These are phyloP conservation scores for Menidia beryllina DNA, from an alignment of 2,113 vertebrate genomes.

Conservation along the genomic window DNA sequence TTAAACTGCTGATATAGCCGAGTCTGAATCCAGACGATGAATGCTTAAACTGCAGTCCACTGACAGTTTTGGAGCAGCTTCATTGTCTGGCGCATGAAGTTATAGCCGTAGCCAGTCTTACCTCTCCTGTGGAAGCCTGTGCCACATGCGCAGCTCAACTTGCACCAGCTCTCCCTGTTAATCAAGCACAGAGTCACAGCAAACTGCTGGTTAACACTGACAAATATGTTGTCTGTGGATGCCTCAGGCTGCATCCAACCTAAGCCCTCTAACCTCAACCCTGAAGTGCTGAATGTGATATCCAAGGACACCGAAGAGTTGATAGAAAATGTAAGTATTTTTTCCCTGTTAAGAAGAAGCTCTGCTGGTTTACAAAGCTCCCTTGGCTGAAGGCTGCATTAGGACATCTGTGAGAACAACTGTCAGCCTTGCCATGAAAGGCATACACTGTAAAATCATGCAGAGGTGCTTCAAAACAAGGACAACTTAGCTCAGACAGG, in stretches of 20 bases:
- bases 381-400: slow-evolving; percentile 1
- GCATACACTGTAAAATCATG: neutral
- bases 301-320: neutral
- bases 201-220: neutral
- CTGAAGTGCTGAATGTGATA: neutral
- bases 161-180: neutral
- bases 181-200: neutral
- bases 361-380: slow-evolving; percentile 3
- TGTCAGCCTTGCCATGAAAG: neutral
- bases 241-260: neutral
- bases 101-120: too few species aligned
- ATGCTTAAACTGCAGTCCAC: neutral
- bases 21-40: neutral
- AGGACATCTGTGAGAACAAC: slow-evolving; percentile 1
- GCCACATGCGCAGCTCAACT: neutral
- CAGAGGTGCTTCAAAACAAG: slow-evolving; percentile 8
- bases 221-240: neutral
- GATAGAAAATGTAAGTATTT: neutral
- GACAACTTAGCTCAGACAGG: slow-evolving; percentile 7
- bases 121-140: neutral
- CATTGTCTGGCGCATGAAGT: neutral
- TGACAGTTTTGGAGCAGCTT: neutral
- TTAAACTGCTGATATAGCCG: neutral
- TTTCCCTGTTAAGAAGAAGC: slow-evolving; percentile 3
- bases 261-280: neutral